phyloP scores from a whole-genome alignment of 2,888 invertebrate genomes.

The Aelia acuminata region DNA sequence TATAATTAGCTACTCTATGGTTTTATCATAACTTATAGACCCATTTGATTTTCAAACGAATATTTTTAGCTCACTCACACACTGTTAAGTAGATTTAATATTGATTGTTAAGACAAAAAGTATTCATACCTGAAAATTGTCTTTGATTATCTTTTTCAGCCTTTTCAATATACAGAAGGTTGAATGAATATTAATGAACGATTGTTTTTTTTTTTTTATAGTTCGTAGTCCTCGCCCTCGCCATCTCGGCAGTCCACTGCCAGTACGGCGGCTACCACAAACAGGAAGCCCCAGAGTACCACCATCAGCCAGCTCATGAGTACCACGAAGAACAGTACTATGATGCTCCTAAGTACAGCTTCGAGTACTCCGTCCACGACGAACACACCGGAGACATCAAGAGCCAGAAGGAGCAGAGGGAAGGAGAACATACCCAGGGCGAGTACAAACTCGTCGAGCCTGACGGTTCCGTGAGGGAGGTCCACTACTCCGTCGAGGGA shows the following conservation, averaged over 20 bases:
- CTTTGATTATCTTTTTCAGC: too few relatives aligned
- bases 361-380: conserved; percentile 81
- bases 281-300: background rate
- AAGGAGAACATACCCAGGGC: conserved; percentile 81
- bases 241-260: conserved; percentile 47
- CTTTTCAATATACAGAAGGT: background rate
- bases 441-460: conserved; percentile 73
- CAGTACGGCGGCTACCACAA: conserved; percentile 45
- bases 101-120: too few relatives aligned
- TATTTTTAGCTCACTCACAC: too few relatives aligned
- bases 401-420: conserved; percentile 80
- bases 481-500: conserved; percentile 82
- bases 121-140: too few relatives aligned
- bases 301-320: background rate
- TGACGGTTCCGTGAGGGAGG: conserved; percentile 81
- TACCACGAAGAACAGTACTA: conserved; percentile 57
- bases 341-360: conserved; percentile 73
- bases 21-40: too few relatives aligned
- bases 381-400: conserved; percentile 81
- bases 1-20: too few relatives aligned
- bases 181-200: background rate
- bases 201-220: background rate
- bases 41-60: too few relatives aligned
- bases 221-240: conserved; percentile 30
- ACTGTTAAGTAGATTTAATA: too few relatives aligned